Conservation (phyloP, 1,140 invertebrate species). For the Drosophila grimshawi region DNA sequence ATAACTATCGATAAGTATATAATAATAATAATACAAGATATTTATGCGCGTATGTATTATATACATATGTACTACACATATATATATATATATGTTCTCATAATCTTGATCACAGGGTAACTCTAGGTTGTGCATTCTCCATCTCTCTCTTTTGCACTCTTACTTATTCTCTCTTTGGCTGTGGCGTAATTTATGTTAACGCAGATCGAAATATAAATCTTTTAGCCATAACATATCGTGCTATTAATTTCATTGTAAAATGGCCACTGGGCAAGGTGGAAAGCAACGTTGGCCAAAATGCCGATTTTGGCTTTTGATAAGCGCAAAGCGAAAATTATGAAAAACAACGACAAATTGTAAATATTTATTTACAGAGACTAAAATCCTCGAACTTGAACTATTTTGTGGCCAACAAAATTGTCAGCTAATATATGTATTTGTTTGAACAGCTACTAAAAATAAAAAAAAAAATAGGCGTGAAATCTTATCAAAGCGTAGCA, state of each 20-base stretch:
- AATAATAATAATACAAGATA: no score
- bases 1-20: no score
- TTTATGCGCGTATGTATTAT: no score
- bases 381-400: constrained; percentile 19
- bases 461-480: constrained; percentile 34
- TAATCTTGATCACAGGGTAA: no score
- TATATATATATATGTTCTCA: no score
- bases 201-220: constrained; percentile 77
- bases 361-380: not conserved
- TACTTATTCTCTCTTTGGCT: constrained; percentile 19
- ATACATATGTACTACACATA: no score
- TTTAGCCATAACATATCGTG: constrained; percentile 48
- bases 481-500: constrained; percentile 44
- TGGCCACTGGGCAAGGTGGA: constrained; percentile 38
- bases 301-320: constrained; percentile 33
- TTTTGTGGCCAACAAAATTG: not conserved
- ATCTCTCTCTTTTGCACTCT: constrained; percentile 17
- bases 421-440: no score
- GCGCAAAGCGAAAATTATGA: not conserved
- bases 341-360: no score
- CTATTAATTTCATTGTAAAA: constrained; percentile 48
- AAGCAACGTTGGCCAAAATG: constrained; percentile 28
- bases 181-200: constrained; percentile 71
- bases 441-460: not conserved
- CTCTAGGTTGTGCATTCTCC: constrained; percentile 2